These are phyloP conservation scores for Astropecten irregularis DNA, from an alignment of 53 echinoderm and acorn worm genomes.

Conservation along the genomic window DNA sequence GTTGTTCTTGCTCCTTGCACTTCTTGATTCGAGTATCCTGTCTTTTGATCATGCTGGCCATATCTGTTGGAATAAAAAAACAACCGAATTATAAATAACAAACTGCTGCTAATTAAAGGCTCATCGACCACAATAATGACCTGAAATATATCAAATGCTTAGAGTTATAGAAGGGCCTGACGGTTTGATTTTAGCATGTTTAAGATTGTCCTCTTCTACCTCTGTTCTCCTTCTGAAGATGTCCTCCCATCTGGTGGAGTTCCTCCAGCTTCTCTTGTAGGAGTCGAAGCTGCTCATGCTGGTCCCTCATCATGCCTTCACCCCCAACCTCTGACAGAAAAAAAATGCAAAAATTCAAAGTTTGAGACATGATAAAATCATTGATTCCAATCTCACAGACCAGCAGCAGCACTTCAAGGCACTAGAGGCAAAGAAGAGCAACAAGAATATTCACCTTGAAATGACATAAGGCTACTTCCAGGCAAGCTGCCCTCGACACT, in stretches of 20 bases:
- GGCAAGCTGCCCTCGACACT: background rate
- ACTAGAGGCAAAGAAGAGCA: too few relatives aligned
- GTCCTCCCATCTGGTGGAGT: slow-evolving; percentile 69
- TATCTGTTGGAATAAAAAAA: slow-evolving; percentile 65
- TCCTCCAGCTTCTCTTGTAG: slow-evolving; percentile 65
- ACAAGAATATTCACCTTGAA: too few relatives aligned
- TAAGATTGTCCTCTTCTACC: slow-evolving; percentile 43
- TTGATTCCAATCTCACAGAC: too few relatives aligned
- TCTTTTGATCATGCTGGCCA: slow-evolving; percentile 71
- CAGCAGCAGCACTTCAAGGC: background rate
- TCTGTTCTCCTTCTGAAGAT: slow-evolving; percentile 82
- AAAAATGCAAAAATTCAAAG: background rate
- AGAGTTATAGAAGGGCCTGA: too few relatives aligned
- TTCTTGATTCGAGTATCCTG: slow-evolving; percentile 69
- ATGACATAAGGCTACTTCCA: background rate
- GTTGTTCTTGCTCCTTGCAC: slow-evolving; percentile 67
- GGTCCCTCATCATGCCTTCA: slow-evolving; percentile 1
- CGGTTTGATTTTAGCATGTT: too few relatives aligned
- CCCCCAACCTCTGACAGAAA: too few relatives aligned
- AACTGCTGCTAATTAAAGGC: background rate
- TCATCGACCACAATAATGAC: too few relatives aligned
- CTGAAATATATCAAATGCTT: too few relatives aligned
- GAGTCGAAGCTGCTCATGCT: slow-evolving; percentile 40
- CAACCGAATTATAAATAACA: background rate
- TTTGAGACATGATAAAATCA: background rate